A percentile compares a stretch with the other conserved stretches of the same genome.
phyloP scores from a whole-genome alignment of 2,113 vertebrate species.

The Macaca fascicularis region DNA sequence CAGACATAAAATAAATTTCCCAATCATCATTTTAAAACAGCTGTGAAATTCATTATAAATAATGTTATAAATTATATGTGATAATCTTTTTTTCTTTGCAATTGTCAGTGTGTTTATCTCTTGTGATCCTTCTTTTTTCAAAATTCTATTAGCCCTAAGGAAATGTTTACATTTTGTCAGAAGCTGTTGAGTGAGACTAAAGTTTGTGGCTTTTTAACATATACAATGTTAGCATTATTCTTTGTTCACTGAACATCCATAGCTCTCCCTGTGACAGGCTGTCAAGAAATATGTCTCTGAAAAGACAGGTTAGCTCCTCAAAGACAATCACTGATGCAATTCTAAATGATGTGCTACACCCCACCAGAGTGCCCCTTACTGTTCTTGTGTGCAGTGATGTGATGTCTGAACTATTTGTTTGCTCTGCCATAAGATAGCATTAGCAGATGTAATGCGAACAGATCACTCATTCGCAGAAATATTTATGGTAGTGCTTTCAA shows the following conservation, averaged over 20 bases:
- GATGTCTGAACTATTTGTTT: conserved; percentile 82
- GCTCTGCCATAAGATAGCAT: conserved; percentile 78
- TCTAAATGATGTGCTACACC: conserved; percentile 61
- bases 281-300: conserved; percentile 82
- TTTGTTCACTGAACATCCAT: conserved; percentile 75
- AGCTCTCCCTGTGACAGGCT: conserved; percentile 75
- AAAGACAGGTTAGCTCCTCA: conserved; percentile 81
- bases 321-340: conserved; percentile 76
- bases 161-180: conserved; percentile 73
- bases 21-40: background rate
- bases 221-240: conserved; percentile 73
- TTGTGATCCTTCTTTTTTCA: background rate
- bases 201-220: conserved; percentile 73
- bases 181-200: conserved; percentile 68
- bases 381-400: conserved; percentile 74
- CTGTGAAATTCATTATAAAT: background rate
- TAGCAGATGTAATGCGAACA: conserved; percentile 80
- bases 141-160: background rate
- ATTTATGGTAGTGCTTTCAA: conserved; percentile 82
- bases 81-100: background rate
- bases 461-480: conserved; percentile 83
- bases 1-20: conserved; percentile 17
- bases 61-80: background rate
- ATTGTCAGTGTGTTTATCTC: background rate
- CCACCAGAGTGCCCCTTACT: conserved; percentile 66